Evolutionary conservation across 2,888 invertebrate species (phyloP), one percentile per base, ranked within the genome.

Genomic region (Pristionchus mayeri): DNA sequence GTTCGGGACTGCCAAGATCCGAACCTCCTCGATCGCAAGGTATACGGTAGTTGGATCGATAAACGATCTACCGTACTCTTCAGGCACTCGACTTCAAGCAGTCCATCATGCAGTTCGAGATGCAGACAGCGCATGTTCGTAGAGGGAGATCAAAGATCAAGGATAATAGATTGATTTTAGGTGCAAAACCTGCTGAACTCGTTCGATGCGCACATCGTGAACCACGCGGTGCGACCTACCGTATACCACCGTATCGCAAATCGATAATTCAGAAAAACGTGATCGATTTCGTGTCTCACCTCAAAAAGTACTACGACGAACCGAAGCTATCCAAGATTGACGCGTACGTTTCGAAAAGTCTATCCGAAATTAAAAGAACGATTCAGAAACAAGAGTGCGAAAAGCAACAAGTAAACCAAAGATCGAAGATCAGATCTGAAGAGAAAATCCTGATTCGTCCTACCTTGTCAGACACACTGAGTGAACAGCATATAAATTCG

Each of bases 71-170:
- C 76, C 50, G 50, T 78, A 78, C n/a, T 40, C 44, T 16, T 48
- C 50, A 78, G 60, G 80, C 80, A 27, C 80, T 57, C 57, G 80
- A 40, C 27, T 80, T 57, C 80, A 80, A 80, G 80, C 37, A 60
- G 57, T 54, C 60, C 40, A 80, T 80, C 60, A 44, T 40, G 37
- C 54, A 54, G 60, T 80, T 80, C 37, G 80, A 80, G 80, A 30
- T 44, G 44, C 54, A 80, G 57, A 80, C 37, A 21, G 44, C 80
- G 11, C 40, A 54, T 24, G 80, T 80, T 54, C 21, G 60, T 60
- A 57, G 24, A n/a, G n/a, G 3, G 50, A 50, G 76, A 78, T 30
- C 76, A 30, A 78, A 50, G 50, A 78, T 78, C 76, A 78, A 30
- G 18, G 71, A 71, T 37, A n/a, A 78, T 78, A 48, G 40, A 48